These are phyloP conservation scores for Rhyzopertha dominica DNA, from an alignment of 1,140 invertebrate genomes.

Conservation along the genomic window DNA sequence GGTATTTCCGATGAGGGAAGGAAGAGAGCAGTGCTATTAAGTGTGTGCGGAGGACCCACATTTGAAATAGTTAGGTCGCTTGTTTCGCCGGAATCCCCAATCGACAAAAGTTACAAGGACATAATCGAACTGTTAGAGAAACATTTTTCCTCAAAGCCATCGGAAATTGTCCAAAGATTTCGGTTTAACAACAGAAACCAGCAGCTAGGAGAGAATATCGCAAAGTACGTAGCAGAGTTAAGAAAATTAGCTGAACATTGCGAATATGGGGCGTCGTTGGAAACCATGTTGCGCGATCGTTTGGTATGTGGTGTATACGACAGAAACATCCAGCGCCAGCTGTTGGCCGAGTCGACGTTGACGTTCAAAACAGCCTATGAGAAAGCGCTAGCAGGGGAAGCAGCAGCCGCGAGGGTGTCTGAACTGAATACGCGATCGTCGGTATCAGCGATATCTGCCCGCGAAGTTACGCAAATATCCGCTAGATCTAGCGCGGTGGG, in stretches of 20 bases:
- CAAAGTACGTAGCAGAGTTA: slow-evolving; percentile 1
- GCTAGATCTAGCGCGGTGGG: not conserved
- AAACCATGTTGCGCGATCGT: slow-evolving; percentile 6
- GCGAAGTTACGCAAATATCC: not conserved
- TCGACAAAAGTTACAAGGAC: not conserved
- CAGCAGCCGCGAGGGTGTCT: not conserved
- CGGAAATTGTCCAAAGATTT: slow-evolving; percentile 3
- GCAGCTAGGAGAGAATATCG: not conserved
- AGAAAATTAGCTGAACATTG: slow-evolving; percentile 4
- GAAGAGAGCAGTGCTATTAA: slow-evolving; percentile 1
- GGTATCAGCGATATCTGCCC: not conserved
- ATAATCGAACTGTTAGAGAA: not conserved
- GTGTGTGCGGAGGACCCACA: not conserved
- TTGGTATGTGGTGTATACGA: slow-evolving; percentile 4
- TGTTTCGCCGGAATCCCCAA: not conserved
- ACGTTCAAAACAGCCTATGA: slow-evolving; percentile 1
- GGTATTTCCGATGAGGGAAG: not conserved
- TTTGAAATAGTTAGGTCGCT: not conserved
- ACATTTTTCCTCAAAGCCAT: not conserved
- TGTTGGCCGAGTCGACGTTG: not conserved
- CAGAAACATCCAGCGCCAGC: not conserved
- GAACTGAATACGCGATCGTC: not conserved
- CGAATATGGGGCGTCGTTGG: not conserved
- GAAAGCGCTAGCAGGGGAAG: not conserved
- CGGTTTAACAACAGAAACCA: slow-evolving; percentile 1